A percentile compares a stretch with the other conserved stretches of the same genome.
These are phyloP conservation scores for Agrilus cyanescens DNA, from an alignment of 2,888 invertebrate genomes.

Conservation along the genomic window DNA sequence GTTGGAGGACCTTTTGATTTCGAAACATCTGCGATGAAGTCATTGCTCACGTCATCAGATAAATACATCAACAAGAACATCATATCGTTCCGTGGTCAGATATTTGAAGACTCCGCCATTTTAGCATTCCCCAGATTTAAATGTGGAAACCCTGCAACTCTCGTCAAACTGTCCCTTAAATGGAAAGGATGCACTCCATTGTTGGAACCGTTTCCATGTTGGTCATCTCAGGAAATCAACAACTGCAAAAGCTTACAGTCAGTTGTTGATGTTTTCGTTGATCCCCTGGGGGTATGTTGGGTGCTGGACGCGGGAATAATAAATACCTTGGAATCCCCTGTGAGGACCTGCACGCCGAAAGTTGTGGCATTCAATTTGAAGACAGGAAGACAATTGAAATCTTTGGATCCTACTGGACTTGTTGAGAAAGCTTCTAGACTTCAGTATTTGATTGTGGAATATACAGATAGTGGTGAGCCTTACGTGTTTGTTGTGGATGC, in stretches of 20 bases:
- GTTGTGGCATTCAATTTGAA: constrained; percentile 49
- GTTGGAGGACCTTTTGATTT: constrained; percentile 33
- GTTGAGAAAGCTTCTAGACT: constrained; percentile 48
- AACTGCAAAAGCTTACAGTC: constrained; percentile 55
- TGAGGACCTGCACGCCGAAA: constrained; percentile 56
- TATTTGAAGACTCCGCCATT: constrained; percentile 42
- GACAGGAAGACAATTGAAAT: constrained; percentile 48
- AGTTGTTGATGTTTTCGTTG: constrained; percentile 53
- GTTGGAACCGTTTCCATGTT: constrained; percentile 50
- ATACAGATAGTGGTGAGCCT: constrained; percentile 45
- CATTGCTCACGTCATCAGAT: constrained; percentile 44
- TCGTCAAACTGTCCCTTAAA: constrained; percentile 43
- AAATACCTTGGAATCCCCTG: constrained; percentile 52
- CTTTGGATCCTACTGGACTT: constrained; percentile 47
- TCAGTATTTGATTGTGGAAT: constrained; percentile 59
- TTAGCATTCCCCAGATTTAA: constrained; percentile 49
- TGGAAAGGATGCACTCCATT: constrained; percentile 37
- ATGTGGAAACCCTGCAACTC: constrained; percentile 53
- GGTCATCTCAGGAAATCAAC: constrained; percentile 51
- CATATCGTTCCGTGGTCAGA: constrained; percentile 47
- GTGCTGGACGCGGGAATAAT: constrained; percentile 59
- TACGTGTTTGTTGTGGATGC: constrained; percentile 60
- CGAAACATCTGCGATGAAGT: constrained; percentile 41
- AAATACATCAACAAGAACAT: constrained; percentile 45
- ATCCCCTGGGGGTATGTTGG: constrained; percentile 56